A percentile compares a stretch with the other conserved stretches of the same genome.
Evolutionary conservation across 2,113 vertebrate species (phyloP).

Genomic region (Xiphophorus couchianus): DNA sequence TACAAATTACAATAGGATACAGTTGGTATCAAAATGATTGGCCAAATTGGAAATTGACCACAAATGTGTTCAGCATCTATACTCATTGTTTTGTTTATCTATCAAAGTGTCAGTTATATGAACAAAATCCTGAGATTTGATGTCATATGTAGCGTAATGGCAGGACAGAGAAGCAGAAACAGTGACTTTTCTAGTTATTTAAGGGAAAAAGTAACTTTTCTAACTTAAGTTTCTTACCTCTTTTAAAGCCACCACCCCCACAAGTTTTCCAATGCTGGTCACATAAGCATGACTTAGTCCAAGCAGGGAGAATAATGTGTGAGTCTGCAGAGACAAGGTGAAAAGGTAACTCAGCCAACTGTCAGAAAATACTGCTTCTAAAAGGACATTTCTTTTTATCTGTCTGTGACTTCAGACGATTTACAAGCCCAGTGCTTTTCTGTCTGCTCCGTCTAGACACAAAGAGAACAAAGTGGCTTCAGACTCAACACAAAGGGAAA

Average conservation of each 20-base stretch:
- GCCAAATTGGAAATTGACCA: not conserved
- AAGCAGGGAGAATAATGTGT: constrained; percentile 92
- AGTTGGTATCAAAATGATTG: not conserved
- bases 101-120: not conserved
- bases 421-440: constrained; percentile 14
- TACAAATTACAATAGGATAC: not conserved
- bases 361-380: not conserved
- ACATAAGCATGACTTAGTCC: constrained; percentile 92
- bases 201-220: not conserved
- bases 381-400: not conserved
- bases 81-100: no score
- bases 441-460: constrained; percentile 20
- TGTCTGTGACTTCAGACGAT: constrained; percentile 1
- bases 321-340: constrained; percentile 80
- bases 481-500: not conserved
- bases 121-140: not conserved
- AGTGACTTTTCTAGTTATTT: not conserved
- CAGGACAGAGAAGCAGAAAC: not conserved
- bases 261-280: constrained; percentile 93
- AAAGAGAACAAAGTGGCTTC: not conserved
- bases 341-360: constrained; percentile 22
- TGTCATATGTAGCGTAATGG: not conserved
- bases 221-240: constrained; percentile 80
- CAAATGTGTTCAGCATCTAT: no score
- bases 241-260: constrained; percentile 90